A percentile compares a stretch with the other conserved stretches of the same genome.
Conservation (phyloP, 2,797 vertebrate species). For the Poecilia picta region DNA sequence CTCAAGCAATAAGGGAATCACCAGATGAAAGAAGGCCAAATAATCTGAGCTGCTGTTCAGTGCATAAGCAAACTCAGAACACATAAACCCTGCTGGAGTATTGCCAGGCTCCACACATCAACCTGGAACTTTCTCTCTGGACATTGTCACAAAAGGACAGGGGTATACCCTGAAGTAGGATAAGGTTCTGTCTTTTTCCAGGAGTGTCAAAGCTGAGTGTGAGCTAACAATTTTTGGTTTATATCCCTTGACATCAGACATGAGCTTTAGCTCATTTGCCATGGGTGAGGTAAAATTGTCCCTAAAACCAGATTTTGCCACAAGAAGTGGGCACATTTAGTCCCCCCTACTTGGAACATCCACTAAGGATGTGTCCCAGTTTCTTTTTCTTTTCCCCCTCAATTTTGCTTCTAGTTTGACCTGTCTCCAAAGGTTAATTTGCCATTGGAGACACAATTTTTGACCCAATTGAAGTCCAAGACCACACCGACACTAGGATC, state of each 20-base stretch:
- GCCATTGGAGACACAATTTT: not conserved
- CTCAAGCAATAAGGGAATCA: not conserved
- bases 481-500: not conserved
- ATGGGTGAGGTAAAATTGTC: not conserved
- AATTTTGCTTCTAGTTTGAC: not conserved
- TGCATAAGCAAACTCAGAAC: not conserved
- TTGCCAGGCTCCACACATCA: not conserved
- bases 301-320: not conserved
- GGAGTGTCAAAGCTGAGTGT: not conserved
- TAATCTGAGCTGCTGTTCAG: not conserved
- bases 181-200: not conserved
- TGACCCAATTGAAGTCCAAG: not conserved
- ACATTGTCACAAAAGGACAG: too few relatives aligned
- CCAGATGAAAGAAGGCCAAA: not conserved
- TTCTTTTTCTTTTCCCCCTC: not conserved
- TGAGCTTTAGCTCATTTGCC: not conserved
- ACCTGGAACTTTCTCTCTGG: not conserved
- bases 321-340: not conserved
- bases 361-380: not conserved
- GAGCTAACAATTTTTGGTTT: not conserved
- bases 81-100: too few relatives aligned
- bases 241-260: not conserved
- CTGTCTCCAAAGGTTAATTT: not conserved
- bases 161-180: not conserved
- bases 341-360: not conserved